A percentile compares a stretch with the other conserved stretches of the same genome.
Conservation (phyloP, 2,113 vertebrate genomes). For the Malurus melanocephalus region DNA sequence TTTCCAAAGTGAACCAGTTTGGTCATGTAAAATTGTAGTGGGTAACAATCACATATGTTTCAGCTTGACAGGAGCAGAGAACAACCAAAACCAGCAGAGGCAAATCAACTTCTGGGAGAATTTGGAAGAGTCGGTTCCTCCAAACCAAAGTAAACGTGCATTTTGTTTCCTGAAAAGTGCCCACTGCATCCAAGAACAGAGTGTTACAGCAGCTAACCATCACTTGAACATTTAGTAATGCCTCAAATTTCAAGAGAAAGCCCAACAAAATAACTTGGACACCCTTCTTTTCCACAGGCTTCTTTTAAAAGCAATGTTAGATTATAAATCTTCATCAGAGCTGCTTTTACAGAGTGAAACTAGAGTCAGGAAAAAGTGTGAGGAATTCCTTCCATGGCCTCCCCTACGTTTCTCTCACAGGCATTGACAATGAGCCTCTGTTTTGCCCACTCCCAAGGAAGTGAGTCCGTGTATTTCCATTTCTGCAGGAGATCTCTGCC, state of each 20-base stretch:
- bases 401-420: background rate
- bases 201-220: background rate
- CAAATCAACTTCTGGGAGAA: background rate
- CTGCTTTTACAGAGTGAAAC: background rate
- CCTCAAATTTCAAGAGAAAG: background rate
- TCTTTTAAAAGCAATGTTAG: background rate
- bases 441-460: background rate
- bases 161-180: background rate
- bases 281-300: background rate
- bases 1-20: background rate
- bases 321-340: background rate
- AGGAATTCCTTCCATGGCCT: background rate
- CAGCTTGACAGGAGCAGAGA: background rate
- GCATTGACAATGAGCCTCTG: background rate
- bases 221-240: background rate
- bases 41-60: background rate
- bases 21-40: background rate
- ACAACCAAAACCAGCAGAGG: background rate
- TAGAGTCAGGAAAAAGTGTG: background rate
- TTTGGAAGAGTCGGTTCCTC: background rate
- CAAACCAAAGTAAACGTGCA: background rate
- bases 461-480: background rate
- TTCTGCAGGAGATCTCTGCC: background rate
- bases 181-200: background rate
- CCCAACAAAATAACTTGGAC: background rate